Base-by-base conservation (phyloP, 2,888 invertebrate species). In the Pachliopta kotzebuea region DNA sequence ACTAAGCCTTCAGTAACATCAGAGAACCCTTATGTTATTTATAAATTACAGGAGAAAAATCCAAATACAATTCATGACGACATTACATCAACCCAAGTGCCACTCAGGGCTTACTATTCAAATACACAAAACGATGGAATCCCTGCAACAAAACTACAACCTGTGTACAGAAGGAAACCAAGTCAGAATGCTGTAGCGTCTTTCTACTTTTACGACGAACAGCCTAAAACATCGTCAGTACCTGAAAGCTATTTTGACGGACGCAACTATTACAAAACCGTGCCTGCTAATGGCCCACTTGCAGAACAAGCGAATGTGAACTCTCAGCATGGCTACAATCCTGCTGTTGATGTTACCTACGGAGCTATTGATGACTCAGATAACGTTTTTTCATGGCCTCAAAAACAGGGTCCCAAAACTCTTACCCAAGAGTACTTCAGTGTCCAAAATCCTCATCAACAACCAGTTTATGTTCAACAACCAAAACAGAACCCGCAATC, bases 131-230 rank as follows among this genome's bases (percentile, higher is more conserved):
- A 92, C 68, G 89, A 92, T 42, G 86, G 90, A 68, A 90, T 92
- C 62, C 90, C 92, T 4, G 93, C 93, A 60, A 92, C 93, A 18
- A 92, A 93, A 72, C 72, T 92, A 64, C 90, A 92, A 72, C 90
- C 92, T 1, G 92, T 93, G 62, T 90, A 86, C 67, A 85, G 80
- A 70, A 84, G 83, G 45, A 86, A 88, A 73, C 86, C 87, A 50
- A 86, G 81, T 70, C 84, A 88, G 68, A 90, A 91, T 72, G 86
- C 88, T 53, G 81, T 92, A 60, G 92, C 94, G 0, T 94, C 95
- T 9, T 95, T 94, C 80, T 95, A 93, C 74, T 95, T 94, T 75
- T 95, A 94, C 72, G 94, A 95, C 68, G 95, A 95, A 76, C 90
- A 92, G 70, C 88, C 90, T 0, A 88, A 90, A 71, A 90, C 93